Evolutionary conservation across 1,140 invertebrate species (phyloP).

Genomic region (Leptonema lineaticorne): DNA sequence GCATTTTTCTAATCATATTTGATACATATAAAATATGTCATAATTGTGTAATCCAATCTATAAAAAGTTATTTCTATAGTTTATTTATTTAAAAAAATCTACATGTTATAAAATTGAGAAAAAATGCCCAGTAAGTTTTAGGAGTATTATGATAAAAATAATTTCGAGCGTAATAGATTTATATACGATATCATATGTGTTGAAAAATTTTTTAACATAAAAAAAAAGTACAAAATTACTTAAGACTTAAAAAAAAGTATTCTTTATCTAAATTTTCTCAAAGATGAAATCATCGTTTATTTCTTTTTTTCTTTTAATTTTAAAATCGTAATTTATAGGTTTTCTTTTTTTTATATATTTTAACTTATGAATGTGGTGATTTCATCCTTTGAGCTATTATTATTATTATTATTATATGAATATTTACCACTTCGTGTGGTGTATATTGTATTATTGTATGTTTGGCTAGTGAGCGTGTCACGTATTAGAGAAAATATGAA

Average conservation of each 20-base stretch:
- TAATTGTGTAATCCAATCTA: too few relatives aligned
- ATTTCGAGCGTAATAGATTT: neutral
- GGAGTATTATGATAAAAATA: neutral
- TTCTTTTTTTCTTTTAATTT: neutral
- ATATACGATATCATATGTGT: too few relatives aligned
- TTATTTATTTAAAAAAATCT: too few relatives aligned
- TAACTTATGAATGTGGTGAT: neutral
- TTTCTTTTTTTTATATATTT: neutral
- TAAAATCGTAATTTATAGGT: neutral
- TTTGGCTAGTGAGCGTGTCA: conserved; percentile 15
- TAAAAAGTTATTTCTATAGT: too few relatives aligned
- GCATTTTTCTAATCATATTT: too few relatives aligned
- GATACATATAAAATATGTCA: too few relatives aligned
- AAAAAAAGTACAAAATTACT: conserved; percentile 31
- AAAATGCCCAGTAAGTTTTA: conserved; percentile 15
- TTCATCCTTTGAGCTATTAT: neutral
- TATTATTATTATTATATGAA: neutral
- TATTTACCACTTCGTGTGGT: neutral
- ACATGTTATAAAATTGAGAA: too few relatives aligned
- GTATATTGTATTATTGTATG: conserved; percentile 19
- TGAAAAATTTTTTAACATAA: conserved; percentile 16
- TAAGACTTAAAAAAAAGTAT: conserved; percentile 29
- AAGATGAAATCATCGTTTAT: conserved; percentile 11
- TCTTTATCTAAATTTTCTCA: conserved; percentile 17
- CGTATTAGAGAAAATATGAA: neutral